Evolutionary conservation across 2,797 vertebrate species (phyloP).

Genomic region (Pogoniulus pusillus): DNA sequence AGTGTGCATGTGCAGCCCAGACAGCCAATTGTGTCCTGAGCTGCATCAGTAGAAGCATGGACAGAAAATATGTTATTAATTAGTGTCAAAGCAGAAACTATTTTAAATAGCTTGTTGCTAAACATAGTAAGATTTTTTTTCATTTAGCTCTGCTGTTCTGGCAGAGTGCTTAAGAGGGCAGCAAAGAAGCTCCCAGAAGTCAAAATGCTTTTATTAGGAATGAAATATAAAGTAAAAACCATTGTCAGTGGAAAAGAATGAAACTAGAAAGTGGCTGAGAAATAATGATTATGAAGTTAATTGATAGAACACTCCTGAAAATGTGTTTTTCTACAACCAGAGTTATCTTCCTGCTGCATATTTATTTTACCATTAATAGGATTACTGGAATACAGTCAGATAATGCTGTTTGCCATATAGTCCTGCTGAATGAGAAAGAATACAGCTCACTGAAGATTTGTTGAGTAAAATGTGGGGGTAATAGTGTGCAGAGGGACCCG

Average conservation of each 20-base stretch:
- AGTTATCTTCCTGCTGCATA: not conserved
- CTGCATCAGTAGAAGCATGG: too few relatives aligned
- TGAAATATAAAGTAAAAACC: not conserved
- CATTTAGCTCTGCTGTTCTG: conserved; percentile 16
- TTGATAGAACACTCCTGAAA: conserved; percentile 32
- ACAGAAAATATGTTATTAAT: not conserved
- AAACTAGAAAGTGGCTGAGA: not conserved
- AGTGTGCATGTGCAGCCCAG: too few relatives aligned
- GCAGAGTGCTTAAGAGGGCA: conserved; percentile 71
- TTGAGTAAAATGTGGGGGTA: not conserved
- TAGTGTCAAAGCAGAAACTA: not conserved
- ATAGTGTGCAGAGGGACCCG: not conserved
- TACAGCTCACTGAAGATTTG: not conserved
- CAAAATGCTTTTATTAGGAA: not conserved
- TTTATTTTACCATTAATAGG: conserved; percentile 1
- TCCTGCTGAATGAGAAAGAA: not conserved
- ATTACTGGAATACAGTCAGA: conserved; percentile 4
- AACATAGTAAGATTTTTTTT: not conserved
- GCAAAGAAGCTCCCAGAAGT: conserved; percentile 66
- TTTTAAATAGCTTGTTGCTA: not conserved
- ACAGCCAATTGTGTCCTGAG: too few relatives aligned
- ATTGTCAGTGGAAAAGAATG: conserved; percentile 9
- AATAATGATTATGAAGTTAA: conserved; percentile 18
- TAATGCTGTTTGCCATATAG: not conserved
- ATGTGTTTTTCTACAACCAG: conserved; percentile 4